phyloP scores from a whole-genome alignment of 2,113 vertebrate species.

The Plectropomus leopardus region DNA sequence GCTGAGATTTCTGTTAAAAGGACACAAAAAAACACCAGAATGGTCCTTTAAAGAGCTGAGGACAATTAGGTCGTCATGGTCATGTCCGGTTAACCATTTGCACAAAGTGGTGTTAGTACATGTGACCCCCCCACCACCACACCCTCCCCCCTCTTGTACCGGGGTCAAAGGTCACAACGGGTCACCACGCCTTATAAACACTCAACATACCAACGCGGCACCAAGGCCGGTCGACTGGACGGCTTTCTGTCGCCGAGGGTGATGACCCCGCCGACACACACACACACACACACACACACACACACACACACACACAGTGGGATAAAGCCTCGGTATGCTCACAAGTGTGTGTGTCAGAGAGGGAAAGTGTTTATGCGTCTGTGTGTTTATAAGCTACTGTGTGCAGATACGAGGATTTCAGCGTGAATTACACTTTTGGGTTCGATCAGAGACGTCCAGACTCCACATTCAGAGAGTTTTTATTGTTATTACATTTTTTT shows the following conservation, averaged over 20 bases:
- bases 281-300: constrained; percentile 5
- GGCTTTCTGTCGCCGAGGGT: constrained; percentile 51
- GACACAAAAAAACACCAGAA: not conserved
- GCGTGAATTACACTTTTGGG: too few species aligned
- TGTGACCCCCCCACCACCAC: constrained; percentile 15
- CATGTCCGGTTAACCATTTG: constrained; percentile 62
- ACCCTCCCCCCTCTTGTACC: constrained; percentile 31
- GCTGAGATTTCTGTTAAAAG: not conserved
- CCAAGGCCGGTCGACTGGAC: constrained; percentile 43
- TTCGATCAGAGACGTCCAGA: too few species aligned
- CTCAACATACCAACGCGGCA: constrained; percentile 73
- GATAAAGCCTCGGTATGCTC: constrained; percentile 48
- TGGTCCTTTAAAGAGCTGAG: not conserved
- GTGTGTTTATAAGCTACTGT: too few species aligned
- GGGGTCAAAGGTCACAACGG: constrained; percentile 73
- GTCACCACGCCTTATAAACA: constrained; percentile 81
- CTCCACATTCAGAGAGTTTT: too few species aligned
- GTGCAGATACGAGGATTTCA: not conserved
- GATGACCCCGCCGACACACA: constrained; percentile 5
- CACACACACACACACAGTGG: constrained; percentile 16
- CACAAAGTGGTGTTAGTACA: constrained; percentile 62
- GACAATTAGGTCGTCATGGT: constrained; percentile 45
- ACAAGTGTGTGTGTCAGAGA: constrained; percentile 42
- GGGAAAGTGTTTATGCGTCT: constrained; percentile 39
- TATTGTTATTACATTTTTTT: too few species aligned